Evolutionary conservation across 2,888 invertebrate species (phyloP).

Genomic region (Parnassius apollo): DNA sequence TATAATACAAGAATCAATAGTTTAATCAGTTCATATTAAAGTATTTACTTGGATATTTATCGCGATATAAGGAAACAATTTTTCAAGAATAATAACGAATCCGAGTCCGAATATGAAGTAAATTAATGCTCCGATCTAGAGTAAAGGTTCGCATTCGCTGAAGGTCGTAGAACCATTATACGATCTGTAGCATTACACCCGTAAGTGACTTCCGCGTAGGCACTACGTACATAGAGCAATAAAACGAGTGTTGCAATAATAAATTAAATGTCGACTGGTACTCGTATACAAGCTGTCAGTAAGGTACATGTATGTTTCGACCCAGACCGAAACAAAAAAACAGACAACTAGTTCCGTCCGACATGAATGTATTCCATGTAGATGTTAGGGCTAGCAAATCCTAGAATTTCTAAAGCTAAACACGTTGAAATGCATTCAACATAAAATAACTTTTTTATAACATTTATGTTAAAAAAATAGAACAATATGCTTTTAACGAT

Average conservation of each 20-base stretch:
- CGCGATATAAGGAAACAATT: no score
- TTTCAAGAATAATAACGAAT: constrained; percentile 3
- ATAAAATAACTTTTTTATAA: no score
- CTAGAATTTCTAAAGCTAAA: no score
- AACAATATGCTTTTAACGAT: no score
- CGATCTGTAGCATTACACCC: constrained; percentile 23
- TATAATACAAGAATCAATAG: no score
- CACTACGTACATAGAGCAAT: constrained; percentile 17
- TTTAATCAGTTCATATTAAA: no score
- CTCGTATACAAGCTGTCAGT: constrained; percentile 6
- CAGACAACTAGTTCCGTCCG: neutral
- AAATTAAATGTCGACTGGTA: constrained; percentile 21
- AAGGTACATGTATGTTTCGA: neutral
- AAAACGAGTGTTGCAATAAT: constrained; percentile 21
- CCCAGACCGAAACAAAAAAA: constrained; percentile 6
- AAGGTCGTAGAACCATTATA: constrained; percentile 24
- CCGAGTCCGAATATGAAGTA: constrained; percentile 6
- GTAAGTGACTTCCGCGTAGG: constrained; percentile 34
- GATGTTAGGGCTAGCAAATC: neutral
- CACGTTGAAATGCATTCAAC: no score
- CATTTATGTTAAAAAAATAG: no score
- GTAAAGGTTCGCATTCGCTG: constrained; percentile 6
- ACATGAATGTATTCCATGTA: neutral
- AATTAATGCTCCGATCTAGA: constrained; percentile 23
- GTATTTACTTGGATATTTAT: no score